Percentiles rank a stretch among this genome's conserved stretches.
Conservation (phyloP, 1,140 invertebrate species). For the Achroia grisella region DNA sequence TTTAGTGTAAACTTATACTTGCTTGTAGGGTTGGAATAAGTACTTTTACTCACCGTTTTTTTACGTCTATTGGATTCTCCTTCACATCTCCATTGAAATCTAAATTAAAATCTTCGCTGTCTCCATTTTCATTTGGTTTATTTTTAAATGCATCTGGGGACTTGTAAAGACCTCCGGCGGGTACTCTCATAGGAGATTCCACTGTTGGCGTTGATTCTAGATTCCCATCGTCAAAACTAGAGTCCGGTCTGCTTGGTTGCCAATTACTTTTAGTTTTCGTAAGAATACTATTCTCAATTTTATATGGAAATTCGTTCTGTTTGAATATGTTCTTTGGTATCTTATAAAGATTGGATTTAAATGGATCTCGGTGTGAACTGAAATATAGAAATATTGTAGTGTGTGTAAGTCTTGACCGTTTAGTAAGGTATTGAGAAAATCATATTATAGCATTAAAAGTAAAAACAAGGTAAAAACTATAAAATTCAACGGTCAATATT, state of each 20-base stretch:
- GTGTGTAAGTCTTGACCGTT: no score
- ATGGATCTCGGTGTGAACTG: background rate
- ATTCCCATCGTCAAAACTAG: no score
- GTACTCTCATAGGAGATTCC: constrained; percentile 32
- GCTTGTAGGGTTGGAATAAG: no score
- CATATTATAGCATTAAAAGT: no score
- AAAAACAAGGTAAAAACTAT: no score
- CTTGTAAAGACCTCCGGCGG: constrained; percentile 50
- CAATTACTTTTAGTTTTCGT: constrained; percentile 11
- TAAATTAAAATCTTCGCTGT: constrained; percentile 32
- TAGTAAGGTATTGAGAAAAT: no score
- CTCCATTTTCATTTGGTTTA: constrained; percentile 26
- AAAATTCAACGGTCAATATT: no score
- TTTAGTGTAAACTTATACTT: no score
- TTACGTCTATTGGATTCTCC: constrained; percentile 24
- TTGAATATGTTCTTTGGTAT: constrained; percentile 17
- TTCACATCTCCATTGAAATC: constrained; percentile 32
- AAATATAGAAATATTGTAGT: background rate
- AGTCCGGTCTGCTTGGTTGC: constrained; percentile 11
- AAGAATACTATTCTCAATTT: constrained; percentile 25
- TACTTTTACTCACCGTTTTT: constrained; percentile 36
- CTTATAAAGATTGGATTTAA: constrained; percentile 23
- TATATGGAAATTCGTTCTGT: constrained; percentile 34
- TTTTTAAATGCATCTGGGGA: constrained; percentile 36
- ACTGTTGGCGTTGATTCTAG: constrained; percentile 43